Conservation (phyloP, 2,797 vertebrate genomes). For the Naso thynnoides region DNA sequence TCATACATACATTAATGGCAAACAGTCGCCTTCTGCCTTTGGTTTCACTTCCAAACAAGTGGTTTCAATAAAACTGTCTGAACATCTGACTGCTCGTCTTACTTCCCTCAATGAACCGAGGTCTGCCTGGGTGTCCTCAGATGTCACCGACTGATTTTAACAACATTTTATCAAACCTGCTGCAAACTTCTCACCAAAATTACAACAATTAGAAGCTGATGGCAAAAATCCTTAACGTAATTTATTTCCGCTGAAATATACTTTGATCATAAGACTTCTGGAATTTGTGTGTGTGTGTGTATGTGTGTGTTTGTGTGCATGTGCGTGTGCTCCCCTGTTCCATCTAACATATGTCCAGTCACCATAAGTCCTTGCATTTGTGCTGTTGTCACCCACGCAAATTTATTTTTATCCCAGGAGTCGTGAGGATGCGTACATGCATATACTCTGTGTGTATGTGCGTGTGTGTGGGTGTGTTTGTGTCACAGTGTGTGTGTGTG, state of each 20-base stretch:
- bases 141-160: background rate
- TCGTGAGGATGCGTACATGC: constrained; percentile 55
- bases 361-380: constrained; percentile 65
- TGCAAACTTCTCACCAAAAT: background rate
- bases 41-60: constrained; percentile 45
- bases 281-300: constrained; percentile 4
- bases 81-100: background rate
- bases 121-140: background rate
- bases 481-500: constrained; percentile 41
- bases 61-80: constrained; percentile 20
- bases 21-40: constrained; percentile 27
- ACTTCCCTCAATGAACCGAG: constrained; percentile 32
- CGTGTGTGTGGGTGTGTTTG: constrained; percentile 53
- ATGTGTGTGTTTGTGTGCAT: constrained; percentile 28
- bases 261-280: background rate
- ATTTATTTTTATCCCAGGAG: constrained; percentile 80
- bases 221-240: background rate
- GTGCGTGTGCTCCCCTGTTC: constrained; percentile 27
- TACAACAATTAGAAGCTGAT: background rate
- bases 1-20: background rate
- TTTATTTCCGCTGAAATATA: background rate
- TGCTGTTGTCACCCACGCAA: constrained; percentile 70
- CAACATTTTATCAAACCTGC: background rate
- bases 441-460: constrained; percentile 34
- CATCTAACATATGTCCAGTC: constrained; percentile 68